phyloP scores from a whole-genome alignment of 1,140 invertebrate species.

The Calephelis nemesis region DNA sequence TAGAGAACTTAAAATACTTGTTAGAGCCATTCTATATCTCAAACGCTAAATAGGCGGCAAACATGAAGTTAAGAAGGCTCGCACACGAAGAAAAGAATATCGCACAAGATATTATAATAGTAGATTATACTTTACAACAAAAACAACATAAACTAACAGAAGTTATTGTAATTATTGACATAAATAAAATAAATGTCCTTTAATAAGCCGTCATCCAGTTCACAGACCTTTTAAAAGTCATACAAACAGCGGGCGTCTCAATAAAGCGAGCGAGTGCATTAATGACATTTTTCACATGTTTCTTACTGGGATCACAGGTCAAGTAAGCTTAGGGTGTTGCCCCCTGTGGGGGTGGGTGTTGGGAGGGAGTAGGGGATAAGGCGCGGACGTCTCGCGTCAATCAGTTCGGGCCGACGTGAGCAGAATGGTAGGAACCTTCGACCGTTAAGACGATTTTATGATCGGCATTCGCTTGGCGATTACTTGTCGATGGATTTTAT shows the following conservation, averaged over 20 bases:
- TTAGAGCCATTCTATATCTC: no score
- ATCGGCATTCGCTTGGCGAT: slow-evolving; percentile 45
- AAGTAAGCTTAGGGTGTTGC: slow-evolving; percentile 38
- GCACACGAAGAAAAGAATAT: no score
- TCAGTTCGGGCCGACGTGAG: slow-evolving; percentile 71
- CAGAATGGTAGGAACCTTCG: slow-evolving; percentile 48
- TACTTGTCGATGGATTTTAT: slow-evolving; percentile 43
- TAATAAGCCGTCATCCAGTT: slow-evolving; percentile 4
- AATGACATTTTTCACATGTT: slow-evolving; percentile 77
- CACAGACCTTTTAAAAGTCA: slow-evolving; percentile 16
- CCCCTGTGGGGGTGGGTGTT: slow-evolving; percentile 17
- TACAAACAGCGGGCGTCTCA: slow-evolving; percentile 26
- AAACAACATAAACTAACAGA: not conserved
- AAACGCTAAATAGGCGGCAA: no score
- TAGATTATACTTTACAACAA: no score
- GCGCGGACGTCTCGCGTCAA: slow-evolving; percentile 74
- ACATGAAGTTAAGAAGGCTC: no score
- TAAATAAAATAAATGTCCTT: not conserved
- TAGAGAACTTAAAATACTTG: no score
- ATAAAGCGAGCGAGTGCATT: slow-evolving; percentile 51
- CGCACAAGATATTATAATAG: no score
- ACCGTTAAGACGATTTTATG: slow-evolving; percentile 60
- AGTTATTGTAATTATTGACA: not conserved
- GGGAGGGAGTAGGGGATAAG: slow-evolving; percentile 30
- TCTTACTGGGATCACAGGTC: slow-evolving; percentile 61